Base-by-base conservation (phyloP, 2,888 invertebrate genomes). In the Hedychridium roseum region DNA sequence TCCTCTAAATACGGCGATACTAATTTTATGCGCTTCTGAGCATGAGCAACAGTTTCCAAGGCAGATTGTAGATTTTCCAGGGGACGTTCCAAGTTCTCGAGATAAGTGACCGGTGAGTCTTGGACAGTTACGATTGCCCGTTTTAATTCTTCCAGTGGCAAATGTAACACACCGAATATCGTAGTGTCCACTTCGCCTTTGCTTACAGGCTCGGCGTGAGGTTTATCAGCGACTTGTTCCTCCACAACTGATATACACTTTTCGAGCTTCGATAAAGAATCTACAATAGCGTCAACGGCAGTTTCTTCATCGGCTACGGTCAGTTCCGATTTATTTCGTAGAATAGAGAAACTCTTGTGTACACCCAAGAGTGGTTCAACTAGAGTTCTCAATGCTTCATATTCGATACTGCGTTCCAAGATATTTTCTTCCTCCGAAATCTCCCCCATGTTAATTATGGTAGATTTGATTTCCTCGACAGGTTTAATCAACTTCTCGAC, bases 211-310 rank as follows among this genome's bases (percentile, higher is more conserved):
- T 54, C 50, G 0, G 37, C 41, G 0, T 43, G 36, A 7, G 60
- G 35, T 18, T 66, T 65, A 5, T 60, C 57, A 11, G 43, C 42
- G 12, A 60, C 42, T 39, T 61, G 61, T 43, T 61, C 57, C 12
- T 69, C 59, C 3, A 70, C 23, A 14, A 50, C 26, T n/a, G 62
- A 65, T 48, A 72, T 66, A n/a, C 55, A 54, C 35, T 59, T 62
- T 7, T 70, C 68, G 1, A 72, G 48, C 27, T 66, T 66, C 0
- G 58, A 60, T 4, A 71, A 42, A 1, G 70, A 66, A 5, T 68
- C 62, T 0, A 68, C 66, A 7, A 71, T 55, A 1, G 58, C 55
- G 2, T 66, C 59, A 3, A 68, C 44, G 17, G 43, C 50, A 15
- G 54, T 53, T 44, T 61, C 57, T 12, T 64, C 57, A 4, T 58